These are phyloP conservation scores for Scopus umbretta DNA, from an alignment of 2,113 vertebrate genomes.

Conservation along the genomic window DNA sequence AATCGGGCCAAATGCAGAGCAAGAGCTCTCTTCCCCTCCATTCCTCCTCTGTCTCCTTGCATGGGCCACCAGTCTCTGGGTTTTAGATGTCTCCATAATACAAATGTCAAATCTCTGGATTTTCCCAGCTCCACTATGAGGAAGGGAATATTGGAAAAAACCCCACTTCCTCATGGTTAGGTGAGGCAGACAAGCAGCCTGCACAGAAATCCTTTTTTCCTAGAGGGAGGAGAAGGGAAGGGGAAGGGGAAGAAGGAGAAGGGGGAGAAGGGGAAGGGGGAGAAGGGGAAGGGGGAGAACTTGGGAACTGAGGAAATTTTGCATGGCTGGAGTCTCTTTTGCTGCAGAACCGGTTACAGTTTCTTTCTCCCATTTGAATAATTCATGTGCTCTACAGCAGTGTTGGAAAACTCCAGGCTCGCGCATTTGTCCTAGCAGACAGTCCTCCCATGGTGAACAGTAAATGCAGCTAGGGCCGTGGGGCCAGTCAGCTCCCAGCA, in stretches of 20 bases:
- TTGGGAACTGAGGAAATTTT: not conserved
- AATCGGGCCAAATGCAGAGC: not conserved
- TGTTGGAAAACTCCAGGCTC: not conserved
- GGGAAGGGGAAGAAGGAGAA: no score
- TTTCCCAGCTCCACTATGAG: not conserved
- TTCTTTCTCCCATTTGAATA: not conserved
- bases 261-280: not conserved
- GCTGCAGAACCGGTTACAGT: not conserved
- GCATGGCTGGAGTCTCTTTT: not conserved
- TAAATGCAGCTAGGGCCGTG: fast-evolving
- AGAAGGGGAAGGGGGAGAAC: no score
- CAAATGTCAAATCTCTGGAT: not conserved
- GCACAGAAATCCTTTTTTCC: not conserved
- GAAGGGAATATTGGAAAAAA: not conserved
- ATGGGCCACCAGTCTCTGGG: not conserved
- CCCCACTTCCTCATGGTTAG: not conserved
- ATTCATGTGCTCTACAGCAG: not conserved
- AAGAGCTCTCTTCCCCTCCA: not conserved
- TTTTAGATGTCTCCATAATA: not conserved
- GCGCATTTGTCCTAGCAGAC: not conserved
- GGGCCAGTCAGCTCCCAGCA: not conserved
- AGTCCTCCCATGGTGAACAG: fast-evolving
- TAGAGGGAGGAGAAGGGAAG: no score
- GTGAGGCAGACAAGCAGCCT: not conserved
- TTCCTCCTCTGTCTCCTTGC: not conserved